Conservation (phyloP, 2,113 vertebrate species). For the Cheilinus undulatus region DNA sequence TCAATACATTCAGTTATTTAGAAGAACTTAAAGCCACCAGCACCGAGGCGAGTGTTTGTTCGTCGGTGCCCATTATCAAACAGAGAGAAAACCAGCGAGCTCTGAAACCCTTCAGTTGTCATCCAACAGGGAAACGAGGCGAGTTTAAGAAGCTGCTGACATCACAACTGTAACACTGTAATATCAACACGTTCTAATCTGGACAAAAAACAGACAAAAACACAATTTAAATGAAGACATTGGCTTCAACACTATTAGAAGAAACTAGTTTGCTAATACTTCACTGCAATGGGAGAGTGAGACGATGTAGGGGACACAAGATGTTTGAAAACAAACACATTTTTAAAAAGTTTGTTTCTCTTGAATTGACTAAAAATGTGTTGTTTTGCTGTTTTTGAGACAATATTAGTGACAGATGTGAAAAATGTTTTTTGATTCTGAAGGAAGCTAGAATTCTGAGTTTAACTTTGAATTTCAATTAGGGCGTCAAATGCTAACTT, state of each 20-base stretch:
- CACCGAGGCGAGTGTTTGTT: background rate
- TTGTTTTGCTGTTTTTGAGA: background rate
- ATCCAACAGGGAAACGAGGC: background rate
- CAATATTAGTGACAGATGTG: too few relatives aligned
- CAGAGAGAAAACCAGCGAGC: conserved; percentile 2
- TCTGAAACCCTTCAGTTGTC: conserved; percentile 5
- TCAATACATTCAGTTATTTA: conserved; percentile 57
- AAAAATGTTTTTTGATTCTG: too few relatives aligned
- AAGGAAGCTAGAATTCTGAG: too few relatives aligned
- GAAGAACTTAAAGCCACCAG: background rate
- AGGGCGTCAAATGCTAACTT: too few relatives aligned
- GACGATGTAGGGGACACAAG: conserved; percentile 41
- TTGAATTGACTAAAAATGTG: too few relatives aligned
- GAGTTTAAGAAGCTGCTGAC: conserved; percentile 8
- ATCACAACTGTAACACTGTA: conserved; percentile 51
- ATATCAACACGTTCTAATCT: background rate
- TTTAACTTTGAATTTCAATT: too few relatives aligned
- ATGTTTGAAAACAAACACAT: too few relatives aligned
- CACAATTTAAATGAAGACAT: conserved; percentile 29
- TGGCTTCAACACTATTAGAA: conserved; percentile 59
- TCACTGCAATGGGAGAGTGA: conserved; percentile 33
- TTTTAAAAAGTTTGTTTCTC: too few relatives aligned
- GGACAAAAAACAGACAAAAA: conserved; percentile 17
- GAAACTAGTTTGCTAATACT: conserved; percentile 55
- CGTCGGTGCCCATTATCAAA: background rate